Base-by-base conservation (phyloP, 2,888 invertebrate species). In the Troilus luridus region DNA sequence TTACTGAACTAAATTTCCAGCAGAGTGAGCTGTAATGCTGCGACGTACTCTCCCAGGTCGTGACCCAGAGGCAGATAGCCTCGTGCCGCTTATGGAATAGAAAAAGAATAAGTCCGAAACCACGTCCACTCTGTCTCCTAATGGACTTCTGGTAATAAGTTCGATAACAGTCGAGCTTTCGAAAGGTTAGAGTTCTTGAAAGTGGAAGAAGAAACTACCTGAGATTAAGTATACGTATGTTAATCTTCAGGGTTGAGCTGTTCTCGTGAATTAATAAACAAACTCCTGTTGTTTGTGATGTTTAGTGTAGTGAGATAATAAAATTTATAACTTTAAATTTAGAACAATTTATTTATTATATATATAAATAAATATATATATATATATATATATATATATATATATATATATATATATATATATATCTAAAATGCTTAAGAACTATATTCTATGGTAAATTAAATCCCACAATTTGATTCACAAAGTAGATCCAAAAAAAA, bases 1-100 rank as follows among this genome's bases (percentile, higher is more conserved):
- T 1, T 24, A 77, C 41, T 14, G 72, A 17, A 77, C 7, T 41
- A 8, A 77, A 41, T 24, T 41, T 77, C 72, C 27, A 77, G 27
- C 27, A 7, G 27, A 19, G 72, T 41, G 12, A 24, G 24, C 67
- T 19, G 9, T 27, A 21, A 0, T 41, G 8, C 72, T 77, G 72
- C 24, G 72, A 77, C 17, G 72, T 41, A 77, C 72, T 27, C 67
- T 54, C 81, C 8, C 21, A n/a, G n/a, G 85, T 85, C 85, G 85
- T 85, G 85, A 85, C 85, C 85, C 85, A 19, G 85, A n/a, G 85
- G 85, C 85, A 85, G 85, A 85, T 85, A 41, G 85, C 56, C 85
- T 85, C 85, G 85, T 85, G 85, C 85, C 85, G 85, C 56, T 85
- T 85, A 85, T 85, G 85, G 85, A 56, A 85, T 56, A 85, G 85